Conservation (phyloP, 2,888 invertebrate genomes). For the Koerneria pararmatus region DNA sequence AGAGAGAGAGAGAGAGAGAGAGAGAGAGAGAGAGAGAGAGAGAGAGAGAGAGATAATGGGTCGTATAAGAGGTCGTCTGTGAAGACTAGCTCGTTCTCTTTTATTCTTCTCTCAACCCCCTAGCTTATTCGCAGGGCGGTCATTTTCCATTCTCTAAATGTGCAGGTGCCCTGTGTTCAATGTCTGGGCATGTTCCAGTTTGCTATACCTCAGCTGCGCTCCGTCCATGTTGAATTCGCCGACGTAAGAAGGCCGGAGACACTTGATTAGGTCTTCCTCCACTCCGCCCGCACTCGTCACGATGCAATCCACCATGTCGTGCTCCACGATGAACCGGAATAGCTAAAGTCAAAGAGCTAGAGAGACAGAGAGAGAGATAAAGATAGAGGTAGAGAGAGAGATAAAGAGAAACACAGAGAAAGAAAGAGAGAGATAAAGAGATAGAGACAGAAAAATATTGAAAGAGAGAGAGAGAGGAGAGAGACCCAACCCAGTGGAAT, state of each 20-base stretch:
- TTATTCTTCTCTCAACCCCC: not conserved
- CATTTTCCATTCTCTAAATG: not conserved
- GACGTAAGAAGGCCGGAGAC: slow-evolving; percentile 85
- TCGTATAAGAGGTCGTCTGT: too few relatives aligned
- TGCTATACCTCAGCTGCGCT: slow-evolving; percentile 66
- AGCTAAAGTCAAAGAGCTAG: slow-evolving; percentile 63
- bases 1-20: too few relatives aligned
- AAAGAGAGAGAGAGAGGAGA: not conserved
- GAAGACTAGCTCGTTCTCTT: slow-evolving; percentile 69
- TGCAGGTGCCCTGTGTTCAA: too few relatives aligned
- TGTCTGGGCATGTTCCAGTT: not conserved
- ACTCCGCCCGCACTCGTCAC: slow-evolving; percentile 96
- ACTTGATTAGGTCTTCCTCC: slow-evolving; percentile 98
- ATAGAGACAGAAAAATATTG: too few relatives aligned
- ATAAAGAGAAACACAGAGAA: too few relatives aligned
- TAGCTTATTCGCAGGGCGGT: not conserved
- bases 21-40: too few relatives aligned
- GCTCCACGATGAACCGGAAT: slow-evolving; percentile 77
- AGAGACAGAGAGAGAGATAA: too few relatives aligned
- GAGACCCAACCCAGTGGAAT: too few relatives aligned
- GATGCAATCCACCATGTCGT: slow-evolving; percentile 79
- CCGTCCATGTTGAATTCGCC: slow-evolving; percentile 65
- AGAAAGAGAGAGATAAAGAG: too few relatives aligned
- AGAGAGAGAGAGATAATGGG: too few relatives aligned
- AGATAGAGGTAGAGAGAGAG: too few relatives aligned